These are phyloP conservation scores for Phylloscopus collybita DNA, from an alignment of 2,797 vertebrate species.

Conservation along the genomic window DNA sequence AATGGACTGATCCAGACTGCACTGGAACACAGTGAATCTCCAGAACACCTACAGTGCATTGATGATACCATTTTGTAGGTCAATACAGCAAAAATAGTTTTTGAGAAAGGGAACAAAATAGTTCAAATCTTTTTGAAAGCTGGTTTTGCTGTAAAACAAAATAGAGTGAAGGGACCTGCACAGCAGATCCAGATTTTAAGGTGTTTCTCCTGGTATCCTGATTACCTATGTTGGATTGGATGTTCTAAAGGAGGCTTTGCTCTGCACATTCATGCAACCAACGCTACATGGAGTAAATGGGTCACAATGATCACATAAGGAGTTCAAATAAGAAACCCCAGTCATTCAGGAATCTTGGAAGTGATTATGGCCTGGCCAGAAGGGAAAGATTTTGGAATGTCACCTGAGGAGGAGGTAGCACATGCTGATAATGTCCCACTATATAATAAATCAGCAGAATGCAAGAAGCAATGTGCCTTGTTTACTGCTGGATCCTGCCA, in stretches of 20 bases:
- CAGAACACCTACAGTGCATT: not conserved
- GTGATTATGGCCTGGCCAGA: not conserved
- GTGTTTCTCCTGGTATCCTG: not conserved
- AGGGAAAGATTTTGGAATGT: not conserved
- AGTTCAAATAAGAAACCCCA: not conserved
- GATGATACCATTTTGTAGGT: not conserved
- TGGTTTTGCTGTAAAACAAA: not conserved
- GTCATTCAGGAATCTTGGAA: not conserved
- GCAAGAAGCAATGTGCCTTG: accelerated
- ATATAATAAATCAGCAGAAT: not conserved
- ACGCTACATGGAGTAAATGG: not conserved
- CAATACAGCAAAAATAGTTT: not conserved
- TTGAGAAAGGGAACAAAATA: not conserved
- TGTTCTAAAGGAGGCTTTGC: not conserved
- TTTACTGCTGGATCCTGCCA: not conserved
- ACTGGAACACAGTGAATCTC: not conserved
- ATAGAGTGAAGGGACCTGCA: not conserved
- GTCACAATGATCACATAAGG: not conserved
- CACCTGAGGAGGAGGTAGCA: not conserved
- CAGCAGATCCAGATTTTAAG: not conserved
- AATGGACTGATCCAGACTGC: too few species aligned
- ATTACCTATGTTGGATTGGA: not conserved
- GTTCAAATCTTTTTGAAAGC: not conserved
- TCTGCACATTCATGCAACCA: not conserved
- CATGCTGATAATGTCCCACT: not conserved